These are phyloP conservation scores for Ramphastos sulfuratus DNA, from an alignment of 2,113 vertebrate species.

Conservation along the genomic window DNA sequence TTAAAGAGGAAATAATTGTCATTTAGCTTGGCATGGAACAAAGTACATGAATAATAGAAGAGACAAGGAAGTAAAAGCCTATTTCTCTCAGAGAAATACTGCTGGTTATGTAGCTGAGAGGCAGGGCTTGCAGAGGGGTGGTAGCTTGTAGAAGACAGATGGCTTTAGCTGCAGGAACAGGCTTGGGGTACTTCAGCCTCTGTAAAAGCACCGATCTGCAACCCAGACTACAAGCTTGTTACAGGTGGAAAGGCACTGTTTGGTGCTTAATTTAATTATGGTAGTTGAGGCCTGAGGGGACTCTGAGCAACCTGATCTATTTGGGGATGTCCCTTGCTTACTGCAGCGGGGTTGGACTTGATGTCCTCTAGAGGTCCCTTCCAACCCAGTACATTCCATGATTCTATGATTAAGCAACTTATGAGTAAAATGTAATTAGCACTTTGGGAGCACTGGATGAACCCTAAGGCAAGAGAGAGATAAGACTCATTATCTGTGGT, in stretches of 20 bases:
- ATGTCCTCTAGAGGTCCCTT: no score
- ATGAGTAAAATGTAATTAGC: not conserved
- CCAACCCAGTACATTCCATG: no score
- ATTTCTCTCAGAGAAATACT: not conserved
- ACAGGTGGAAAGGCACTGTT: not conserved
- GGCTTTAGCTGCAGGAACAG: not conserved
- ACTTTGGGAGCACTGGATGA: not conserved
- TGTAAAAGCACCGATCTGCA: not conserved
- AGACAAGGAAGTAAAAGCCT: not conserved
- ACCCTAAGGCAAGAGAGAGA: not conserved
- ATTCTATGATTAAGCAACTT: not conserved
- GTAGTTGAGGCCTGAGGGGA: not conserved
- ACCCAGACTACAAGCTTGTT: not conserved
- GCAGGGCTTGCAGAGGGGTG: not conserved
- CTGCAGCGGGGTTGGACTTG: no score
- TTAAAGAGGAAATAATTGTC: conserved; percentile 25
- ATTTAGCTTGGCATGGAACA: not conserved
- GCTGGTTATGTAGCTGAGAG: not conserved
- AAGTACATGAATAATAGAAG: not conserved
- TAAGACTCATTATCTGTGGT: not conserved
- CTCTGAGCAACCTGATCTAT: no score
- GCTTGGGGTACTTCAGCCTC: not conserved
- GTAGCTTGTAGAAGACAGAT: not conserved
- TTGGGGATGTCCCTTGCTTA: no score
- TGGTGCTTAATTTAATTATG: not conserved